Evolutionary conservation across 2,113 vertebrate species (phyloP), one percentile per base, ranked within the genome.

Genomic region (Prunella fulvescens): DNA sequence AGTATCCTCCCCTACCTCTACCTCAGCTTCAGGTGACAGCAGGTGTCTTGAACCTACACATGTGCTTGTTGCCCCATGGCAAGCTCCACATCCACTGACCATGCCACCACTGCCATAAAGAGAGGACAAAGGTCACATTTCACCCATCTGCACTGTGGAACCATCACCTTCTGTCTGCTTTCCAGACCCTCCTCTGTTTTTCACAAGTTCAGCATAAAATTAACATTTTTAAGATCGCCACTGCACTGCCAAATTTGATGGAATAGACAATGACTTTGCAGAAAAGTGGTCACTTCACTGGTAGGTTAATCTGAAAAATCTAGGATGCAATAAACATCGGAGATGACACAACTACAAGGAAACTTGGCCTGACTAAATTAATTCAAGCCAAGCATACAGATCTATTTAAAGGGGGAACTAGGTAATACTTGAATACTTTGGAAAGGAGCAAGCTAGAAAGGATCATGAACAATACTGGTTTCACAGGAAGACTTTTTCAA

Each of bases 261-360:
- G 42, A 61, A 53, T 33, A 56, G 11, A 19, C 25, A 91, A 28
- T 11, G 16, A 57, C 11, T 69, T 77, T 73, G 11, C 40, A 81
- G 31, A 37, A 94, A 86, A 69, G 16, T 13, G 6, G 23, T 13
- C 35, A 33, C 12, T 73, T 56, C 40, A 14, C 20, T 40, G 29
- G 40, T 31, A 60, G 35, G 8, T 37, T 81, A 28, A 81, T 48
- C 50, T 89, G 60, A 95, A 83, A 86, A 80, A 12, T 44, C 37
- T 33, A 14, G 33, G 8, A 62, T 6, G 3, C 26, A 42, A 42
- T 31, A 24, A 81, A 78, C 26, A 58, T 40, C 24, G 7, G 44
- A 64, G 31, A 50, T 40, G 20, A 74, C 0, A 2, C 26, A 28
- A 2, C 0, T 53, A 50, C 0, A 0, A 23, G 60, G 25, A 88